Conservation (phyloP, 2,113 vertebrate genomes). For the Heteronetta atricapilla region DNA sequence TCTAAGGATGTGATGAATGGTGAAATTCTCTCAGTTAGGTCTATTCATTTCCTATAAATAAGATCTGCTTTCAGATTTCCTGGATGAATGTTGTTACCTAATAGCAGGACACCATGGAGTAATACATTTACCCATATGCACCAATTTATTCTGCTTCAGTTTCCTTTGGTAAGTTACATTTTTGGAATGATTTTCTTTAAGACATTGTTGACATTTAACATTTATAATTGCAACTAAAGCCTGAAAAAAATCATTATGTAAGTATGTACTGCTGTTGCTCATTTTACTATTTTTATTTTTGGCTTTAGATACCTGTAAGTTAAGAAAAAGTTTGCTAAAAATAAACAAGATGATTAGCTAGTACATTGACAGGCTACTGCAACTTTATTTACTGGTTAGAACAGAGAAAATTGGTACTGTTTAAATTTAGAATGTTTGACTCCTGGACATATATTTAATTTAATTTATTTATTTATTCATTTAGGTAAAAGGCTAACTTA, state of each 20-base stretch:
- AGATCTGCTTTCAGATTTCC: background rate
- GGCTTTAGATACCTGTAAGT: background rate
- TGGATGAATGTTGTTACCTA: background rate
- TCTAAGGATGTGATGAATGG: background rate
- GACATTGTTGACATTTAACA: background rate
- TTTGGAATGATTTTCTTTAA: background rate
- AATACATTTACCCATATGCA: background rate
- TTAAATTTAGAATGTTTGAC: background rate
- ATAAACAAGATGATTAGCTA: background rate
- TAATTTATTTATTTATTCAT: background rate
- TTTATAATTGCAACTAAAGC: background rate
- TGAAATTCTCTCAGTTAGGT: background rate
- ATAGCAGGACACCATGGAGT: background rate
- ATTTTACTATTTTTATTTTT: constrained; percentile 11
- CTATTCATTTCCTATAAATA: background rate
- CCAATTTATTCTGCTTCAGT: background rate
- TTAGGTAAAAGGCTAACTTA: background rate
- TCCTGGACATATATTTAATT: background rate
- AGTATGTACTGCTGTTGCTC: background rate
- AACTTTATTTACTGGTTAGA: background rate
- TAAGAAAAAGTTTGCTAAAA: background rate
- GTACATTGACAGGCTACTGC: background rate
- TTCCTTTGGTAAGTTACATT: background rate
- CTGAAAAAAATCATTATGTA: constrained; percentile 5
- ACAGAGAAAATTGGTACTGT: background rate